Base-by-base conservation (phyloP, 2,113 vertebrate species). In the Oreochromis spilurus region DNA sequence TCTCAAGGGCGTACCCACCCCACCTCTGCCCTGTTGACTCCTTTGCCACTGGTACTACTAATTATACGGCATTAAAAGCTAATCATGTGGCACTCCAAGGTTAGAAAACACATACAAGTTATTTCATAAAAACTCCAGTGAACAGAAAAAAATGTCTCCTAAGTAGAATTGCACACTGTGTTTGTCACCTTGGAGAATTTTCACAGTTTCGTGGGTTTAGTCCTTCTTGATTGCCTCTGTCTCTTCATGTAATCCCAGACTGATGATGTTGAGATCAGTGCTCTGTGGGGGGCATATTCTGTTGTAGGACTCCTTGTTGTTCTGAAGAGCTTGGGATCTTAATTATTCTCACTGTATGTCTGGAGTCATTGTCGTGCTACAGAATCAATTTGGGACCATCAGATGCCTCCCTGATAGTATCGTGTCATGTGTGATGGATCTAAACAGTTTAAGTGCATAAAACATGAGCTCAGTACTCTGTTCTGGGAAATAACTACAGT, bases 51-150 rank as follows among this genome's bases (percentile, higher is more conserved):
- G 92, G 89, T 94, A 89, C 92, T 84, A 94, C 93, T 96, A 96
- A 96, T 96, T 96, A 95, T 94, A 93, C 95, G 88, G 96, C 95
- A 96, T 96, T 96, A 96, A 96, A 96, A 95, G 85, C 94, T 94
- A 95, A 96, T 96, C 95, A 94, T 94, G 94, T 87, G 91, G 81
- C 86, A 92, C 89, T 82, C 87, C 94, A 94, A 95, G 94, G 94
- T 95, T 95, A 93, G 90, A 91, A 93, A 94, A 96, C 92, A 95
- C 88, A 91, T 86, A 91, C 87, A 77, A 48, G 60, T 53, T 48
- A 78, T n/a, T 48, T 75, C 8, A 67, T 55, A 24, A 78, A 85
- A 78, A 78, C 34, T 40, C 24, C 8, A 12, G 48, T 65, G 67
- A 48, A 79, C n/a, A 16, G 38, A 8, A 77, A 38, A 17, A 77